These are phyloP conservation scores for Plebejus anna DNA, from an alignment of 2,888 invertebrate genomes.

Conservation along the genomic window DNA sequence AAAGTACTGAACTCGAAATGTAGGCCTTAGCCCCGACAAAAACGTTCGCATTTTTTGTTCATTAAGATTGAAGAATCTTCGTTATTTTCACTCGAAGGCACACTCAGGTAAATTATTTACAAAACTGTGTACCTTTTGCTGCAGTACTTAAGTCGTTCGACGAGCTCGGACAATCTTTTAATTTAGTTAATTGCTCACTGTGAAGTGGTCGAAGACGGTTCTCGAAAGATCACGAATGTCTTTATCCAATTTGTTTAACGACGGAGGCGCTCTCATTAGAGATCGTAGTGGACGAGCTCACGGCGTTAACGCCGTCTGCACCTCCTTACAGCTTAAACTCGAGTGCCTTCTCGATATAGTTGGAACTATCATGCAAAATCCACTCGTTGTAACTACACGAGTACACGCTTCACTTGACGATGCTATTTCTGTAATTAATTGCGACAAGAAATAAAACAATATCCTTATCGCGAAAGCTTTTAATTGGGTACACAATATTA, in stretches of 20 bases:
- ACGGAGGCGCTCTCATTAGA: slow-evolving; percentile 75
- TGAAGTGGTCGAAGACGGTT: slow-evolving; percentile 73
- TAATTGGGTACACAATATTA: no score
- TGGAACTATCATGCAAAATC: slow-evolving; percentile 19
- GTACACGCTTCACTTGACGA: background rate
- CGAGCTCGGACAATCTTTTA: slow-evolving; percentile 76
- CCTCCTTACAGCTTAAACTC: slow-evolving; percentile 41
- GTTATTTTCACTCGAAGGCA: slow-evolving; percentile 6
- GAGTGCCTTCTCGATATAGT: slow-evolving; percentile 25
- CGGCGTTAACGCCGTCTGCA: slow-evolving; percentile 53
- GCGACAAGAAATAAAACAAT: background rate
- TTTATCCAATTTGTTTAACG: slow-evolving; percentile 80
- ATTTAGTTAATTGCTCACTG: slow-evolving; percentile 78
- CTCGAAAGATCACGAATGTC: slow-evolving; percentile 78
- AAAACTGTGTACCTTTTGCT: slow-evolving; percentile 31
- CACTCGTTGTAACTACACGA: slow-evolving; percentile 9
- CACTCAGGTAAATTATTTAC: slow-evolving; percentile 26
- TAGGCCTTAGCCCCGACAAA: background rate
- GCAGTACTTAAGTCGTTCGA: slow-evolving; percentile 58
- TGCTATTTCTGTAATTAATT: slow-evolving; percentile 1
- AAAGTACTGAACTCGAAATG: background rate
- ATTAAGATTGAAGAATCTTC: slow-evolving; percentile 15
- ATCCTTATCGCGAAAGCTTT: background rate
- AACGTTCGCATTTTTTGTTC: background rate
- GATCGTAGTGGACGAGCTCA: slow-evolving; percentile 59